Evolutionary conservation across 2,888 invertebrate genomes (phyloP).

Genomic region (Chromoteleia sp.): DNA sequence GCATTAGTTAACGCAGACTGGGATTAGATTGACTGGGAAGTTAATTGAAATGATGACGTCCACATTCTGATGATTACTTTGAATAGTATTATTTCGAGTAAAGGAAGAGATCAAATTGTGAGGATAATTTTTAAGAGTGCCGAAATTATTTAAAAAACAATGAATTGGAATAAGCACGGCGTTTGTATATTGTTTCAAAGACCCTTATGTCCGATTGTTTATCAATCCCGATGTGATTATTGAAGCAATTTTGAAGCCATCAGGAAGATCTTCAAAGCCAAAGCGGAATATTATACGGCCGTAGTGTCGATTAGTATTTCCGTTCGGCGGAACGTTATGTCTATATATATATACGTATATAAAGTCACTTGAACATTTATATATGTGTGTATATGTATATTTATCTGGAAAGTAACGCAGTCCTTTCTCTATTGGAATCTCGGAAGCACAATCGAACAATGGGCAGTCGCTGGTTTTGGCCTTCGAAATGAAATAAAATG

Average conservation of each 20-base stretch:
- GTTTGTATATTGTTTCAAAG: too few relatives aligned
- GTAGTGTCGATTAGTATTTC: constrained; percentile 50
- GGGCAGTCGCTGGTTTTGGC: constrained; percentile 48
- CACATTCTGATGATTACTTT: too few relatives aligned
- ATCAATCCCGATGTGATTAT: constrained; percentile 35
- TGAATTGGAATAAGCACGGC: too few relatives aligned
- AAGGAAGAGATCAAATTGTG: too few relatives aligned
- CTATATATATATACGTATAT: neutral
- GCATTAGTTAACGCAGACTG: too few relatives aligned
- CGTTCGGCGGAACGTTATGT: constrained; percentile 21
- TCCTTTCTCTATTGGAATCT: constrained; percentile 53
- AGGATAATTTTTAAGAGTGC: too few relatives aligned
- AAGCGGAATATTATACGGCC: constrained; percentile 41
- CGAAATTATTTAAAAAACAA: too few relatives aligned
- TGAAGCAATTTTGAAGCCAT: constrained; percentile 39
- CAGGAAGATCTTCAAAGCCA: constrained; percentile 23
- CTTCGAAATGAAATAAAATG: constrained; percentile 64
- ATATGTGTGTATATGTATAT: constrained; percentile 22
- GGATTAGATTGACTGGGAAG: too few relatives aligned
- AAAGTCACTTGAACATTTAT: neutral
- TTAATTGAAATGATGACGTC: too few relatives aligned
- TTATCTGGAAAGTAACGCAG: constrained; percentile 30
- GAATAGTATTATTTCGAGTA: too few relatives aligned
- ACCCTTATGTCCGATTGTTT: constrained; percentile 22
- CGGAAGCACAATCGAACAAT: constrained; percentile 60